Conservation (phyloP, 37 sponge, comb jelly and placozoan genomes). For the Hormiphora californensis region DNA sequence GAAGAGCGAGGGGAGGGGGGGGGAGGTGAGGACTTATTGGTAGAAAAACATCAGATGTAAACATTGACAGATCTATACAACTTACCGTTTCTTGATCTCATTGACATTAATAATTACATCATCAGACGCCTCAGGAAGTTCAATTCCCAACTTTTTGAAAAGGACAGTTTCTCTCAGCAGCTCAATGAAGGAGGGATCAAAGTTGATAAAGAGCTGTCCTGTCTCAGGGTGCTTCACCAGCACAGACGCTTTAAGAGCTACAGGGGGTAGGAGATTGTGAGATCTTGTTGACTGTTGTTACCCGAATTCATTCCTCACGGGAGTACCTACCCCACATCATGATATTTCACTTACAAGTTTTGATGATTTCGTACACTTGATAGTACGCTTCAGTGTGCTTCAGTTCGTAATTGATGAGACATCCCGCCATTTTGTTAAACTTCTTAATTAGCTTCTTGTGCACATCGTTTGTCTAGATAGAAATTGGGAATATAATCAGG, state of each 20-base stretch:
- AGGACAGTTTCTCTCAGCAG: conserved; percentile 58
- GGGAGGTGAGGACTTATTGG: neutral
- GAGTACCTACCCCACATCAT: neutral
- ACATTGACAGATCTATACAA: neutral
- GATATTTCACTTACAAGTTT: conserved; percentile 19
- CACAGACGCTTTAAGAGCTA: conserved; percentile 55
- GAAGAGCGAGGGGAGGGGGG: neutral
- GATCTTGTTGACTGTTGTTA: neutral
- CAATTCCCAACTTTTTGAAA: conserved; percentile 5
- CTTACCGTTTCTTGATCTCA: conserved; percentile 2
- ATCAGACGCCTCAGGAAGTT: conserved; percentile 2
- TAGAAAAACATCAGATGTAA: neutral
- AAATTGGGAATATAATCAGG: too few relatives aligned
- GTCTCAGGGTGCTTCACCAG: conserved; percentile 59
- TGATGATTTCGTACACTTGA: conserved; percentile 31
- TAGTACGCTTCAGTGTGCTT: conserved; percentile 30
- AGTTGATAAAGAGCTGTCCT: conserved; percentile 64
- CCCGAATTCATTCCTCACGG: neutral
- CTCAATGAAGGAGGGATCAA: conserved; percentile 66
- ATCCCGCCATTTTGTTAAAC: conserved; percentile 71
- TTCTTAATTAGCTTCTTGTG: conserved; percentile 52
- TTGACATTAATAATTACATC: conserved; percentile 32
- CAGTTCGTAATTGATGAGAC: conserved; percentile 17
- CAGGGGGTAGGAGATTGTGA: neutral
- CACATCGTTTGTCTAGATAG: conserved; percentile 27